Evolutionary conservation across 2,113 vertebrate genomes (phyloP).

Genomic region (Vireo altiloquus): DNA sequence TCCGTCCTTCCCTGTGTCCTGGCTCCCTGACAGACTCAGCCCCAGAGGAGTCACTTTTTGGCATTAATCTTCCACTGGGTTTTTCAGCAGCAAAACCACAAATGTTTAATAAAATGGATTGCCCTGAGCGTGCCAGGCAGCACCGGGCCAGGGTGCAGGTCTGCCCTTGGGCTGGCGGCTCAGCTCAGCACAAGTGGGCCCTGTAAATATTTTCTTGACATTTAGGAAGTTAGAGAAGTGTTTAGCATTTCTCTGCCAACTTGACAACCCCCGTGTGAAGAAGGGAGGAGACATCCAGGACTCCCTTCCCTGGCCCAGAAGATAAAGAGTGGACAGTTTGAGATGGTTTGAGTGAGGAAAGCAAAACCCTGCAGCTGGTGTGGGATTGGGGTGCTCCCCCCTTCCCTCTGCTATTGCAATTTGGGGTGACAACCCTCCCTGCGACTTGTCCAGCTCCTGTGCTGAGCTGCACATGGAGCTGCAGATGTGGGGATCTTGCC

Average conservation of each 20-base stretch:
- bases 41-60: slow-evolving; percentile 35
- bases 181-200: background rate
- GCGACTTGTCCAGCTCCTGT: background rate
- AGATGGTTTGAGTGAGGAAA: background rate
- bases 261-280: background rate
- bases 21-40: slow-evolving; percentile 34
- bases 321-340: too few relatives aligned
- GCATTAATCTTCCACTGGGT: slow-evolving; percentile 1
- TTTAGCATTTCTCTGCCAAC: background rate
- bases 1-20: background rate
- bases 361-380: background rate
- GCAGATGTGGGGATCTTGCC: background rate
- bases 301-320: background rate
- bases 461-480: background rate
- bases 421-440: accelerated
- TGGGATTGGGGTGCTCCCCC: background rate
- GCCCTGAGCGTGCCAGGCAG: background rate
- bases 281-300: background rate
- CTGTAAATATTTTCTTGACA: slow-evolving; percentile 45
- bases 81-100: slow-evolving; percentile 52
- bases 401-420: background rate
- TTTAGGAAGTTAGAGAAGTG: slow-evolving; percentile 14
- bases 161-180: background rate
- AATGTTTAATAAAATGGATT: background rate
- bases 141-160: accelerated